Base-by-base conservation (phyloP, 92 coral and sea anemone genomes). In the Micromussa lordhowensis region DNA sequence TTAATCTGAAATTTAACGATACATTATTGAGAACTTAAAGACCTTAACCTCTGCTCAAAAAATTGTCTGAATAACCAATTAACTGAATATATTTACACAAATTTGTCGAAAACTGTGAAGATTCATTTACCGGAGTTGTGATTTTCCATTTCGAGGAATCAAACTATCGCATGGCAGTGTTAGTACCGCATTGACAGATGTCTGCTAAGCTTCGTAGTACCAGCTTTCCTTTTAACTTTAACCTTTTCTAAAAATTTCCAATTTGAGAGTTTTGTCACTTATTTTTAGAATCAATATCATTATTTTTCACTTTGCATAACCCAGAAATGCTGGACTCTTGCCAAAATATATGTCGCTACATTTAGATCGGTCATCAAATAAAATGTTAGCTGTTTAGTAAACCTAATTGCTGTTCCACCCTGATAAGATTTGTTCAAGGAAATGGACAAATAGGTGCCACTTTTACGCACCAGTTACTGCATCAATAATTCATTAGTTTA, bases 401-500 rank as follows among this genome's bases (percentile, higher is more conserved):
- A 66, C 3, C 29, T 19, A 66, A 26, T 24, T 66, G 34, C 71
- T 28, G 71, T 66, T 66, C 32, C 29, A 63, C 34, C 14, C 71
- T 66, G 32, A 9, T 34, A 19, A 66, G 34, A 66, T 66, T 66
- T 28, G 5, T 84, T 73, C 72, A 49, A 4, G 34, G 63, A 69
- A 77, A 5, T 44, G 68, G 59, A 76, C 48, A 77, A 86, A 24
- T n/a, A 21, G 36, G 10, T 78, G 51, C 64, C 89, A 86, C 83
- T 48, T 28, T 35, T 4, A 59, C 36, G 82, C 83, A 76, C 83
- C 89, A 40, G 89, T 64, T 40, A 66, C 13, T 18, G 0, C 58
- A 78, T 86, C 32, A 86, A 86, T 86, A 61, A 75, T 86, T 77
- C 30, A 86, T 13, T 57, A 86, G 89, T 63, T 77, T 86, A 40